phyloP scores from a whole-genome alignment of 1,140 invertebrate genomes.

The Drosophila pandora region DNA sequence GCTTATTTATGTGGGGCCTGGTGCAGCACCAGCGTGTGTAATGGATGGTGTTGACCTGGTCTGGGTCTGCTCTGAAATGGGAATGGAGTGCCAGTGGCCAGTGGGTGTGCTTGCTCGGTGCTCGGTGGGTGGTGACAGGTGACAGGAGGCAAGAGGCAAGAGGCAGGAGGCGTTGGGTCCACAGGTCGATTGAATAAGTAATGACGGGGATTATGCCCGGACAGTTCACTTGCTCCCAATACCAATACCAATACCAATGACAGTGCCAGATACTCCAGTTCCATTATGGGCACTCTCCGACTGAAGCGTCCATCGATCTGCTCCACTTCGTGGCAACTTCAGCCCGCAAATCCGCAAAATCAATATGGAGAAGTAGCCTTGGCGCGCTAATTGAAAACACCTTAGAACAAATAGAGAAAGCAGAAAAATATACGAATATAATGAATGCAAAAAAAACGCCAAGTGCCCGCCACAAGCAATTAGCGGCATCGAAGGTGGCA shows the following conservation, averaged over 20 bases:
- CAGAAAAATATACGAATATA: not conserved
- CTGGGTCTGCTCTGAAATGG: conserved; percentile 27
- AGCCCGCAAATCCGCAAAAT: conserved; percentile 63
- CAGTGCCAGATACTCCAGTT: conserved; percentile 15
- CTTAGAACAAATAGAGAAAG: conserved; percentile 77
- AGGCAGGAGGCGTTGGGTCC: conserved; percentile 28
- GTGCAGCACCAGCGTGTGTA: conserved; percentile 34
- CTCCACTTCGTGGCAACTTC: conserved; percentile 47
- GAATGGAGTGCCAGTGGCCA: conserved; percentile 20
- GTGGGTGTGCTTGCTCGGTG: conserved; percentile 9
- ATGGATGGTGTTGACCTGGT: conserved; percentile 78
- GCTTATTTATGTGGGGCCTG: conserved; percentile 64
- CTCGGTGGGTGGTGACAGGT: conserved; percentile 55
- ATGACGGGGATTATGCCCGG: conserved; percentile 64
- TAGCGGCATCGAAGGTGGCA: conserved; percentile 70
- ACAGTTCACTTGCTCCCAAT: conserved; percentile 32
- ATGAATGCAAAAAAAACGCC: conserved; percentile 8
- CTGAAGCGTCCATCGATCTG: conserved; percentile 20
- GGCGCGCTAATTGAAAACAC: conserved; percentile 77
- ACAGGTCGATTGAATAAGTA: conserved; percentile 68
- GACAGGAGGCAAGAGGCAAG: conserved; percentile 18
- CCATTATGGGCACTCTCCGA: conserved; percentile 7
- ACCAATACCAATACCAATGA: not conserved
- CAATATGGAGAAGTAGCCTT: conserved; percentile 40
- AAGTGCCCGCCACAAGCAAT: conserved; percentile 70